These are phyloP conservation scores for Drosophila punjabiensis DNA, from an alignment of 1,140 invertebrate species.

Conservation along the genomic window DNA sequence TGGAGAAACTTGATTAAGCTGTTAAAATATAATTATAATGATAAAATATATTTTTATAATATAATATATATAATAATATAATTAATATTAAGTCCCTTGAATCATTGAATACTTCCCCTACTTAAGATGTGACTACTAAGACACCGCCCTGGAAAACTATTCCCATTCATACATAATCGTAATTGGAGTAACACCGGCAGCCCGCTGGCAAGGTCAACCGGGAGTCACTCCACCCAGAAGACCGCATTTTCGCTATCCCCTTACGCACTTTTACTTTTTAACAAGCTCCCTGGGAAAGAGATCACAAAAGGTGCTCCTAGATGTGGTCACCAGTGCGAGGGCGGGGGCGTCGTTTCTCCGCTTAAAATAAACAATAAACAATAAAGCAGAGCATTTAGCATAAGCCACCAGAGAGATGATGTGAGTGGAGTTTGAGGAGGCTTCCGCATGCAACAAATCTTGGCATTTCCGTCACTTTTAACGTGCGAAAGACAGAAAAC, in stretches of 20 bases:
- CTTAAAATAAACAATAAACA: constrained; percentile 51
- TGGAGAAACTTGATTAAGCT: no score
- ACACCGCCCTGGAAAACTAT: neutral
- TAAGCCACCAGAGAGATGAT: constrained; percentile 36
- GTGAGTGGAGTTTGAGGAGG: constrained; percentile 34
- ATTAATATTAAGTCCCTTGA: neutral
- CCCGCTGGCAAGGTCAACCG: constrained; percentile 11
- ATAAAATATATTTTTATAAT: no score
- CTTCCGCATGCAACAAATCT: constrained; percentile 81
- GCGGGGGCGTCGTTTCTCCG: constrained; percentile 6
- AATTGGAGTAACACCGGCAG: neutral
- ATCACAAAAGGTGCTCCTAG: constrained; percentile 3
- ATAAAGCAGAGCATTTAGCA: constrained; percentile 57
- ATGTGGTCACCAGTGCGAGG: constrained; percentile 19
- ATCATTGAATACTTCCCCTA: neutral
- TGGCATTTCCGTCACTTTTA: constrained; percentile 74
- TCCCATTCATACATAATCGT: neutral
- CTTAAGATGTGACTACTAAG: neutral
- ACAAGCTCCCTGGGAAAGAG: neutral
- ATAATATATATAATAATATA: no score
- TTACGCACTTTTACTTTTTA: constrained; percentile 32
- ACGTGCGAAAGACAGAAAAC: constrained; percentile 66
- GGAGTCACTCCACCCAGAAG: neutral
- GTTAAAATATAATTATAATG: no score
- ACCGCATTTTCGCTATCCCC: constrained; percentile 20